phyloP scores from a whole-genome alignment of 30 jellyfish, hydroid and myxozoan genomes.

The Phacellophora camtschatica region DNA sequence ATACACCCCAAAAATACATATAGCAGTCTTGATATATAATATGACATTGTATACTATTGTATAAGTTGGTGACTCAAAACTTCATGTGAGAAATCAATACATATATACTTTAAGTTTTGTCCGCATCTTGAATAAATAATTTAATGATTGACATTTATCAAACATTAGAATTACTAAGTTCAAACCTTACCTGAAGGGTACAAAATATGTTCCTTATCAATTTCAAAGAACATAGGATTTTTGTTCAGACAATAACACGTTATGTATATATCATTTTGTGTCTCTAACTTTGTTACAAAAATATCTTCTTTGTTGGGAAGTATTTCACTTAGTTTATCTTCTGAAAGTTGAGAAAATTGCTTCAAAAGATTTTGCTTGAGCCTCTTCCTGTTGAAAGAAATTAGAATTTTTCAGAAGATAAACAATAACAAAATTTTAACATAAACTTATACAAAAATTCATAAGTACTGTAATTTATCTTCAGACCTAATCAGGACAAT shows the following conservation, averaged over 20 bases:
- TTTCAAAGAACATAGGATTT: conserved; percentile 85
- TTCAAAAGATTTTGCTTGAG: conserved; percentile 67
- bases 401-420: not conserved
- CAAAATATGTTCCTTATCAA: conserved; percentile 57
- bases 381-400: conserved; percentile 57
- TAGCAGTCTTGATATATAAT: too few relatives aligned
- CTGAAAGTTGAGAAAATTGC: conserved; percentile 48
- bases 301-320: conserved; percentile 91
- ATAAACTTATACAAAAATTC: too few relatives aligned
- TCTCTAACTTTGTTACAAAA: conserved; percentile 58
- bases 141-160: not conserved
- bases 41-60: too few relatives aligned
- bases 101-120: too few relatives aligned
- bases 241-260: conserved; percentile 67
- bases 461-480: too few relatives aligned
- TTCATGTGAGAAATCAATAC: too few relatives aligned
- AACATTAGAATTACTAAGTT: not conserved
- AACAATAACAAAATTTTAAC: too few relatives aligned
- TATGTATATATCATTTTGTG: conserved; percentile 49
- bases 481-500: too few relatives aligned
- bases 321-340: conserved; percentile 22
- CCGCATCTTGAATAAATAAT: too few relatives aligned
- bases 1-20: too few relatives aligned
- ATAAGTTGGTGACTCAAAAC: too few relatives aligned
- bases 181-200: conserved; percentile 77